phyloP scores from a whole-genome alignment of 2,113 vertebrate species.

The Chionodraco myersi region DNA sequence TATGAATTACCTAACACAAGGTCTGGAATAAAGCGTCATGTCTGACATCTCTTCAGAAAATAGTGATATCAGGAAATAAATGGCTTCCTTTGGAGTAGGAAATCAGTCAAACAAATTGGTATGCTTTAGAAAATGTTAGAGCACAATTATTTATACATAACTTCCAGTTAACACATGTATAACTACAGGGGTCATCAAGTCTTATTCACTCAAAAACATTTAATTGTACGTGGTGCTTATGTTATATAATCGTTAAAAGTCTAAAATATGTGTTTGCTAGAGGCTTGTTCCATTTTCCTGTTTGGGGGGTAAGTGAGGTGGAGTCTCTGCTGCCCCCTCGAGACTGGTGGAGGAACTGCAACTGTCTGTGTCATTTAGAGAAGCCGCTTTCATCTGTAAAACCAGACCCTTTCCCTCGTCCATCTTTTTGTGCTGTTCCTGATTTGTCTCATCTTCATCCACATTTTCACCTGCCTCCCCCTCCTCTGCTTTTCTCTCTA shows the following conservation, averaged over 20 bases:
- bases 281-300: slow-evolving; percentile 14
- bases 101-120: background rate
- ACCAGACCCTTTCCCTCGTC: slow-evolving; percentile 49
- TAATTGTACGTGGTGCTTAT: background rate
- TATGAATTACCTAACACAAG: background rate
- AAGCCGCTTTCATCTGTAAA: slow-evolving; percentile 62
- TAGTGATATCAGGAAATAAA: background rate
- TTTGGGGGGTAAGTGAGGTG: slow-evolving; percentile 36
- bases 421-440: slow-evolving; percentile 23
- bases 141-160: background rate
- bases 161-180: no score
- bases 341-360: slow-evolving; percentile 83
- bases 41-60: background rate
- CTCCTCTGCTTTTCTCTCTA: slow-evolving; percentile 8
- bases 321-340: slow-evolving; percentile 74
- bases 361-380: slow-evolving; percentile 79
- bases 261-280: background rate
- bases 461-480: background rate
- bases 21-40: background rate
- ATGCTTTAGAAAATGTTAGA: background rate
- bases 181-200: no score
- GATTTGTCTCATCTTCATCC: slow-evolving; percentile 15
- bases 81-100: background rate
- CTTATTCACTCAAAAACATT: background rate
- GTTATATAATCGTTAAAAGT: background rate